Base-by-base conservation (phyloP, 1,140 invertebrate species). In the Platyscapa corneri region DNA sequence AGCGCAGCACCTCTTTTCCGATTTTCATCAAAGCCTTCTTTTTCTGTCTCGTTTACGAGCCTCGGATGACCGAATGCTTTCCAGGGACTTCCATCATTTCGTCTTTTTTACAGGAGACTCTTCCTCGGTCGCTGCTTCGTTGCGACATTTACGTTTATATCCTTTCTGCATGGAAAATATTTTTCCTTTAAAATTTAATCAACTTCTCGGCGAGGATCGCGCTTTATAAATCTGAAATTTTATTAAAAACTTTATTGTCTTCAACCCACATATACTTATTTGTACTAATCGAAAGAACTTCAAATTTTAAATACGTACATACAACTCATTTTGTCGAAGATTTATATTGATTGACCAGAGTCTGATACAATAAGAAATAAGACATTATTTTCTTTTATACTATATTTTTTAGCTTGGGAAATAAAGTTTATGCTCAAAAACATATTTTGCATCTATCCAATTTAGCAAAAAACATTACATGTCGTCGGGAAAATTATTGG, bases 21-120 rank as follows among this genome's bases (percentile, higher is more conserved):
- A 83, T 83, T 82, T 82, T 72, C 80, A 49, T 72, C 42, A 49
- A 30, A 32, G 64, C 30, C 77, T 42, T 42, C 70, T 39, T 42
- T 53, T 39, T 79, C 77, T 23, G 12, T 3, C 53, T 34, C 56
- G 6, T 39, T 64, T 65, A 81, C 64, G 78, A 81, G 78, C 78
- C 60, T 30, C 78, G 16, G 34, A 49, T 64, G 37, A 79, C 77
- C 77, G 56, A 78, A 32, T 27, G 75, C 42, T 20, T 75, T 77
- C 30, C n/a, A 20, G 1, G 49, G n/a, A 77, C 12, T 16, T 49
- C 23, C 30, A 8, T 7, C n/a, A 18, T 16, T 72, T 39, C 37
- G 3, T 39, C 67, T 72, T 39, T 72, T 72, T 72, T 5, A 0
- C n/a, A 0, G 10, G 3, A 23, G 67, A 37, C 5, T 37, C 39